Base-by-base conservation (phyloP, 2,888 invertebrate genomes). In the Loripinus fragilis region DNA sequence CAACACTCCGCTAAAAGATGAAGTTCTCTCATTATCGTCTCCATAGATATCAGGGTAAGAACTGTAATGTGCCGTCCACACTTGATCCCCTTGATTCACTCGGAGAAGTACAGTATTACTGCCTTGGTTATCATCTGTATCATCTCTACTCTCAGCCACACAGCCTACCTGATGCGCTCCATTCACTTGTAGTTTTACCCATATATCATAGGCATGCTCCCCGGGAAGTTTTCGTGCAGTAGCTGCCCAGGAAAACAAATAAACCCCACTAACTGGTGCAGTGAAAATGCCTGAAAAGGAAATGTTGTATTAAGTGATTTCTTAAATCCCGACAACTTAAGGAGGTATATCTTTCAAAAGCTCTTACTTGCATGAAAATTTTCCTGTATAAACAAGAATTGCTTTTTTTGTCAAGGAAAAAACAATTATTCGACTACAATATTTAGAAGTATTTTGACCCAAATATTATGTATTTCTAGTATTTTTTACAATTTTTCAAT, bases 201-300 rank as follows among this genome's bases (percentile, higher is more conserved):
- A 81, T n/a, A 75, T 48, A 25, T 81, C 81, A 38, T 81, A 78
- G 2, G 42, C 33, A 3, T 60, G 72, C 50, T 75, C 65, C 12
- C 70, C 70, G 0, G 42, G 0, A 5, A 81, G 41, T 48, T 64
- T 64, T 10, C 75, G 65, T 7, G 81, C 81, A 25, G 81, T 81
- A 0, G 68, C 74, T 5, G 78, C 45, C 81, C 81, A 81, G 12
- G 81, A 75, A 35, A 81, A 81, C 33, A 81, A n/a, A 38, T 81
- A 81, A 20, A 81, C 60, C 2, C 81, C 81, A 2, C 71, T 8
- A 5, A 68, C 52, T 12, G 81, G 77, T 0, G 68, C 81, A 12
- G 33, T 35, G 65, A 81, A 81, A 45, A 75, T 70, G 17, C 81
- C 81, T 81, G 41, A n/a, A 25, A 30, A 28, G 23, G 23, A 5